Evolutionary conservation across 2,797 vertebrate species (phyloP).

Genomic region (Platalea minor): DNA sequence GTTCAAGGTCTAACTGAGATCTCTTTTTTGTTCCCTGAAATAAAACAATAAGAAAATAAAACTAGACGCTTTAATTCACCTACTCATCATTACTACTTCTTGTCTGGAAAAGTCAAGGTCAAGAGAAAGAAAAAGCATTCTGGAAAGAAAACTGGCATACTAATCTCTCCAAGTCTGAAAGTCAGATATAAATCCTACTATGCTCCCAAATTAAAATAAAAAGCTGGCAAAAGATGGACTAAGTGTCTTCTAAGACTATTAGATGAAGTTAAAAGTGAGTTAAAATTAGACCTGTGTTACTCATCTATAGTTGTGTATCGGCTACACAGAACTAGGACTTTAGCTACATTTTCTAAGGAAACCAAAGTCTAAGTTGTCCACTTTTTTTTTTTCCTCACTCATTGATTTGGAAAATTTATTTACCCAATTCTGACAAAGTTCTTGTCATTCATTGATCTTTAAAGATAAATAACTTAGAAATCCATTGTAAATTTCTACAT

Average conservation of each 20-base stretch:
- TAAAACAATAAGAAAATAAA: neutral
- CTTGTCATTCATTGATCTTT: neutral
- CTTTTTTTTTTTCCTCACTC: neutral
- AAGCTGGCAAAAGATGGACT: neutral
- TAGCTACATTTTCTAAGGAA: neutral
- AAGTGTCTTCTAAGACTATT: neutral
- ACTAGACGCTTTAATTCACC: neutral
- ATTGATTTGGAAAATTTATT: neutral
- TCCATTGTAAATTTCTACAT: neutral
- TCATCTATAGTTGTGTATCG: neutral
- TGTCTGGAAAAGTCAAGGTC: neutral
- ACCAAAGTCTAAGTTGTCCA: neutral
- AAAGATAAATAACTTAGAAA: neutral
- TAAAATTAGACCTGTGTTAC: neutral
- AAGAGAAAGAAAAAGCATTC: neutral
- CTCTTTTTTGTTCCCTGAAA: slow-evolving; percentile 94
- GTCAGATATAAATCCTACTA: neutral
- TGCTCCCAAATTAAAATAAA: neutral
- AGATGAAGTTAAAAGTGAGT: neutral
- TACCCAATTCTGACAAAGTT: neutral
- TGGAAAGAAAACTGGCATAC: neutral
- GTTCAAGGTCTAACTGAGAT: slow-evolving; percentile 93
- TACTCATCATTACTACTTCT: neutral
- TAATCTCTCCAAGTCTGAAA: neutral
- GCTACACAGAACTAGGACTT: neutral